phyloP scores from a whole-genome alignment of 92 coral and sea anemone species.

The Pocillopora meandrina region DNA sequence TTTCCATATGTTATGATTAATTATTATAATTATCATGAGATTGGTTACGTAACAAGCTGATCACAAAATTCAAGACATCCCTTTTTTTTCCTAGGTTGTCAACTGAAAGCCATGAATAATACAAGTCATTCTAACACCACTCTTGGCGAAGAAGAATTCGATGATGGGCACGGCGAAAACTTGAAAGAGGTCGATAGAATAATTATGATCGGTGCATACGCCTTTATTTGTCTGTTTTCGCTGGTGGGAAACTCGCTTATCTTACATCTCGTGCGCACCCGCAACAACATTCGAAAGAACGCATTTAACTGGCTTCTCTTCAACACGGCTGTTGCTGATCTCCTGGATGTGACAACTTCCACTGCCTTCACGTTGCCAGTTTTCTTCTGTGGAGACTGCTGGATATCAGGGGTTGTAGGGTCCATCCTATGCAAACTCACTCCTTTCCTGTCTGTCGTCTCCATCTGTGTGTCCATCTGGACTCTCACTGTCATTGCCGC shows the following conservation, averaged over 20 bases:
- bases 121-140: neutral
- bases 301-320: slow-evolving; percentile 43
- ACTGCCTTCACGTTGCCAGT: slow-evolving; percentile 23
- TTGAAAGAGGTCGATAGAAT: neutral
- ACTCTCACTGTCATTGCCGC: slow-evolving; percentile 62
- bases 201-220: slow-evolving; percentile 6
- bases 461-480: slow-evolving; percentile 50
- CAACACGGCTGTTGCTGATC: slow-evolving; percentile 32
- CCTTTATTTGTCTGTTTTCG: slow-evolving; percentile 8
- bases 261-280: slow-evolving; percentile 33
- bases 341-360: slow-evolving; percentile 24
- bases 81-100: neutral
- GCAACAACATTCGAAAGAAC: slow-evolving; percentile 12
- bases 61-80: neutral
- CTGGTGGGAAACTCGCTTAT: slow-evolving; percentile 28
- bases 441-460: slow-evolving; percentile 38
- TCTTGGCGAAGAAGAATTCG: neutral
- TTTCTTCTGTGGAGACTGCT: slow-evolving; percentile 5
- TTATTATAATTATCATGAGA: neutral
- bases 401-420: slow-evolving; percentile 18
- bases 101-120: slow-evolving; percentile 5
- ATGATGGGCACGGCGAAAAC: neutral
- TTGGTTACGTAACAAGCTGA: neutral
- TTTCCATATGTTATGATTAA: too few species aligned
- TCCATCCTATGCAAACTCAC: slow-evolving; percentile 45